Percentiles rank a stretch among this genome's conserved stretches.
Evolutionary conservation across 2,888 invertebrate genomes (phyloP).

Genomic region (Netelia fuscicornis): DNA sequence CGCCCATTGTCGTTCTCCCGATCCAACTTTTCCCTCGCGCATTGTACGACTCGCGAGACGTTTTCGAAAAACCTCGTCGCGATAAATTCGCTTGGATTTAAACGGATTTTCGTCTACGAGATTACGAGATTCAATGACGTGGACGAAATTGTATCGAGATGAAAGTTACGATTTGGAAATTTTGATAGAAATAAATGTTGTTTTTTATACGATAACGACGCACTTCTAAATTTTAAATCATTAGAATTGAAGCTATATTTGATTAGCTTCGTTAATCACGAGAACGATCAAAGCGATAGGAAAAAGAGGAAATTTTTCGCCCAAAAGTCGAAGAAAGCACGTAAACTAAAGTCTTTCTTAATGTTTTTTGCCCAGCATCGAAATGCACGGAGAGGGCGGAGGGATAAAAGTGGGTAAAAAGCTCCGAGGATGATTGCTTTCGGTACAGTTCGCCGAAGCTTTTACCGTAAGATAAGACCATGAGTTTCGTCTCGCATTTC

Average conservation of each 20-base stretch:
- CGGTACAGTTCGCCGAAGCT: conserved; percentile 27
- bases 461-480: conserved; percentile 27
- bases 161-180: neutral
- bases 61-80: neutral
- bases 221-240: neutral
- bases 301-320: conserved; percentile 1
- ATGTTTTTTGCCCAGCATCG: conserved; percentile 31
- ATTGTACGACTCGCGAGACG: neutral
- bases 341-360: conserved; percentile 23
- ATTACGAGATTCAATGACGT: neutral
- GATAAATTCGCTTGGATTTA: neutral
- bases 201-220: neutral
- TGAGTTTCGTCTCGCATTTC: conserved; percentile 48
- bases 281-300: neutral
- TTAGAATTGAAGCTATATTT: conserved; percentile 15
- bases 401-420: conserved; percentile 11
- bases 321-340: conserved; percentile 37
- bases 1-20: conserved; percentile 8
- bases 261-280: conserved; percentile 16
- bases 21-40: conserved; percentile 9
- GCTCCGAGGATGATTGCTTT: conserved; percentile 23
- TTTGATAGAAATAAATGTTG: neutral
- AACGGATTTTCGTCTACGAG: neutral
- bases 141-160: neutral
- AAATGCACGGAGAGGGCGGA: neutral